A percentile compares a stretch with the other conserved stretches of the same genome.
Conservation (phyloP, 2,113 vertebrate species). For the Sander vitreus region DNA sequence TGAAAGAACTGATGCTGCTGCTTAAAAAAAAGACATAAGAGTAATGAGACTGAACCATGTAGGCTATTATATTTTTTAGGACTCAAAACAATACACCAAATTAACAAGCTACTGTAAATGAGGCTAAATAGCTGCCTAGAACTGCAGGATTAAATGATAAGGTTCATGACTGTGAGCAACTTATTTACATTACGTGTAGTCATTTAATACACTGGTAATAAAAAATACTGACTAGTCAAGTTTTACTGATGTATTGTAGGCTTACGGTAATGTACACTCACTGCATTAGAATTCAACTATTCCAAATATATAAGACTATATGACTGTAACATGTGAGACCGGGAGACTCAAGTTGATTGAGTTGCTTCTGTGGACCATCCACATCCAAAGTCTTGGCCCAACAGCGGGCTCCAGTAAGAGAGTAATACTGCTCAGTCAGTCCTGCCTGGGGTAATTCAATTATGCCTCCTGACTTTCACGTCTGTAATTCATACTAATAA, state of each 20-base stretch:
- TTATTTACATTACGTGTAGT: background rate
- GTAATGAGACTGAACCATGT: background rate
- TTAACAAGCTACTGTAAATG: background rate
- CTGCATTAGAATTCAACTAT: background rate
- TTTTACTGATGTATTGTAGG: background rate
- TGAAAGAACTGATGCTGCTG: background rate
- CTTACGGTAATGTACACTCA: background rate
- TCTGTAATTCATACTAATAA: slow-evolving; percentile 65
- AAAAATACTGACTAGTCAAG: background rate
- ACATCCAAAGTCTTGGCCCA: slow-evolving; percentile 36
- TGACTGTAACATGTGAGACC: slow-evolving; percentile 2
- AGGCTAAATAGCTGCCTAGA: background rate
- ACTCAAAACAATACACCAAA: background rate
- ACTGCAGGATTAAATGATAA: background rate
- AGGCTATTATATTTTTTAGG: background rate
- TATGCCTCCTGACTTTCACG: slow-evolving; percentile 49
- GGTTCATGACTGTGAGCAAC: background rate
- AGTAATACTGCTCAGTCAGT: slow-evolving; percentile 40
- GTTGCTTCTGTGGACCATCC: slow-evolving; percentile 8
- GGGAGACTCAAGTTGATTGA: slow-evolving; percentile 10
- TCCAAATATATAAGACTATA: background rate
- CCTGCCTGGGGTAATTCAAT: slow-evolving; percentile 39
- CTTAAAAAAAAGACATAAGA: background rate
- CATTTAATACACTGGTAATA: background rate
- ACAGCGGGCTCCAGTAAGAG: slow-evolving; percentile 30